These are phyloP conservation scores for Macrostomum cliftonense DNA, from an alignment of 2,888 invertebrate genomes.

Conservation along the genomic window DNA sequence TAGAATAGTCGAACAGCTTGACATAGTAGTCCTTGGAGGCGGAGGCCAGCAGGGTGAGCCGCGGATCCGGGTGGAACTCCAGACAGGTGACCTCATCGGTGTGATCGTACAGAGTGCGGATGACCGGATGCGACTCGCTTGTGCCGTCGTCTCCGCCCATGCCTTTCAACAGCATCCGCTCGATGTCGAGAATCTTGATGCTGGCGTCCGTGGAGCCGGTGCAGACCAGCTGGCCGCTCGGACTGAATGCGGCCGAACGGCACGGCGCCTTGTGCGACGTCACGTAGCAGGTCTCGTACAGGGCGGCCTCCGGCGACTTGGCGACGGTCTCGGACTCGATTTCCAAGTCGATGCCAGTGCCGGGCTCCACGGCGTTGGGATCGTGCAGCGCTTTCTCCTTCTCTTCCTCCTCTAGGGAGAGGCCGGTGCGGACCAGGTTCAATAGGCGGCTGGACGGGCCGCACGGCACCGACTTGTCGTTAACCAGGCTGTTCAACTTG, in stretches of 20 bases:
- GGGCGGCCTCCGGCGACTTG: conserved; percentile 79
- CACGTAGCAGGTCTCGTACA: conserved; percentile 94
- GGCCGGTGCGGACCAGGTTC: conserved; percentile 43
- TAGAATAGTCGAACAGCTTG: conserved; percentile 89
- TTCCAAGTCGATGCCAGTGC: conserved; percentile 65
- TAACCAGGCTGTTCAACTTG: conserved; percentile 58
- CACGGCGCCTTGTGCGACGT: conserved; percentile 88
- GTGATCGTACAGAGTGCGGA: conserved; percentile 87
- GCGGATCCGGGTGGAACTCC: conserved; percentile 81
- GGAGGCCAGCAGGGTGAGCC: conserved; percentile 64
- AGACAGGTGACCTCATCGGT: conserved; percentile 82
- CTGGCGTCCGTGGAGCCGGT: conserved; percentile 95
- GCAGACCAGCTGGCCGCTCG: conserved; percentile 77
- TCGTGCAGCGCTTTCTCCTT: conserved; percentile 34
- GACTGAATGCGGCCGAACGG: conserved; percentile 79
- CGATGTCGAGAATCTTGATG: conserved; percentile 96
- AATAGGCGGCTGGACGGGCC: conserved; percentile 81
- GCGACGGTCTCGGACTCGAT: conserved; percentile 75
- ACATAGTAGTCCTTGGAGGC: conserved; percentile 82
- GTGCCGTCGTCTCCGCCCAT: conserved; percentile 45
- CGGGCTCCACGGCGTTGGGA: conserved; percentile 35
- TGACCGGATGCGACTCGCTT: conserved; percentile 77
- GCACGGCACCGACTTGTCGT: conserved; percentile 67
- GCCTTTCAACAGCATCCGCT: conserved; percentile 92
- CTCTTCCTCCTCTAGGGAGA: conserved; percentile 6